phyloP scores from a whole-genome alignment of 1,140 invertebrate genomes.

The Andrena cerasifolii region DNA sequence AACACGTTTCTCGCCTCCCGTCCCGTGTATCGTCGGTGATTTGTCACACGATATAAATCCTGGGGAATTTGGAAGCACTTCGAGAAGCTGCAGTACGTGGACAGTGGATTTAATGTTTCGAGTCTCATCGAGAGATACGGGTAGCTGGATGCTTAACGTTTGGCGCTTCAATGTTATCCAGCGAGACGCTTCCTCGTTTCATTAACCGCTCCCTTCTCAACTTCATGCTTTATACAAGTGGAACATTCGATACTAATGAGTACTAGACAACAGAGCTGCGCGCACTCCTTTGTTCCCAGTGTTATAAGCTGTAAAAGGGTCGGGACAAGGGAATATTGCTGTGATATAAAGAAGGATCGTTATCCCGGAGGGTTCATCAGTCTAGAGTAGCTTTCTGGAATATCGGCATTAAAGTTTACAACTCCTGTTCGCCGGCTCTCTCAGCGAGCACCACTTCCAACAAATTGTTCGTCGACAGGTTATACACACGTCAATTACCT shows the following conservation, averaged over 20 bases:
- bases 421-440: not conserved
- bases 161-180: no score
- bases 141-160: not conserved
- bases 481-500: constrained; percentile 20
- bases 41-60: constrained; percentile 45
- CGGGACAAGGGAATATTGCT: not conserved
- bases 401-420: not conserved
- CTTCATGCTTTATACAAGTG: no score
- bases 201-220: no score
- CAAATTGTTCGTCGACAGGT: constrained; percentile 10
- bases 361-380: constrained; percentile 1
- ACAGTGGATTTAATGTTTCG: constrained; percentile 4
- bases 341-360: not conserved
- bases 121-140: no score
- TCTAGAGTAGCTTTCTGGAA: not conserved
- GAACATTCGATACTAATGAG: no score
- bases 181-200: no score
- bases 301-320: not conserved
- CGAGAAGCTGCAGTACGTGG: not conserved
- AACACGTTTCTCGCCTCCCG: constrained; percentile 3
- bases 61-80: constrained; percentile 28
- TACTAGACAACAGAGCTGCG: not conserved
- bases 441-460: constrained; percentile 15
- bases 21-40: constrained; percentile 23
- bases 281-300: not conserved